Evolutionary conservation across 2,113 vertebrate genomes (phyloP), one percentile per base, ranked within the genome.

Genomic region (Pelobates fuscus): DNA sequence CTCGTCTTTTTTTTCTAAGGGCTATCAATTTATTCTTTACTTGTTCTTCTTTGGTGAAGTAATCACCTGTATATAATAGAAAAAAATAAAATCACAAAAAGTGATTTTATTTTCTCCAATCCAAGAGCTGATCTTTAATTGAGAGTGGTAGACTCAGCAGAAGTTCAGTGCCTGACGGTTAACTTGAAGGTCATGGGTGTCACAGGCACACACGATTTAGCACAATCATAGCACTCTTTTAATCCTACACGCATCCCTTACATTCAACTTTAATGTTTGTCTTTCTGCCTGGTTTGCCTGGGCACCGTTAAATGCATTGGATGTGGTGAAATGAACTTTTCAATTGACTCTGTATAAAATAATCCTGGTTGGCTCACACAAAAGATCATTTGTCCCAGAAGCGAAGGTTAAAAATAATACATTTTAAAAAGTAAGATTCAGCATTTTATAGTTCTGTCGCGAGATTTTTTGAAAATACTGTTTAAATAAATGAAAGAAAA

Each of bases 231-330:
- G 0, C 8, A 17, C 58, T 75, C 60, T 18, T 62, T 63, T 63
- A 24, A 69, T 68, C 57, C 30, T 77, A 15, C 26, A 4, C 5
- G 1, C 57, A 76, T 70, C 29, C 68, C 57, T 60, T 32, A 46
- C 43, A 62, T 52, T 41, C 25, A 62, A 27, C 12, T 2, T 41
- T 67, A 70, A 72, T 70, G 37, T 62, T 52, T 71, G 26, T 52
- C 43, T 29, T 71, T 61, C 57, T 44, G 37, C 30, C 60, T 71
- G 41, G 32, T 32, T 52, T 71, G 11, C 23, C 27, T 61, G 62
- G 57, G 69, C 70, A 32, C 27, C 71, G 18, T 41, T 80, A 49
- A 24, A 70, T 54, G 1, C 44, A 66, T 0, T 69, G 2, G 4
- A 30, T 68, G 32, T 54, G 57, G 8, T 17, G 10, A 26, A 58